These are phyloP conservation scores for Nyctereutes procyonoides DNA, from an alignment of 2,113 vertebrate genomes.

Conservation along the genomic window DNA sequence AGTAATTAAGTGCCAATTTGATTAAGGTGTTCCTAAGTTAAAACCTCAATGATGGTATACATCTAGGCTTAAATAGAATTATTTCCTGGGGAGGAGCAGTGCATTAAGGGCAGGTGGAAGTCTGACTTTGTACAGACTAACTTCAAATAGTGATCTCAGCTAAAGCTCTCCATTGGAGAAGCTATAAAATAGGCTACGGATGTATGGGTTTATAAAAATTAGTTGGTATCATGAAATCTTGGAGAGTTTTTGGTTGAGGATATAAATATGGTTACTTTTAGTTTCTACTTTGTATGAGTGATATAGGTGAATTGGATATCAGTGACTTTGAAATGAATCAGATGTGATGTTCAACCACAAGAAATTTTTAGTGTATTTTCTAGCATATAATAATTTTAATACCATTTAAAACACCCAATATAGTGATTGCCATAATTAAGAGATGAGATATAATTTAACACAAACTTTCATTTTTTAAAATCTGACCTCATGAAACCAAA, in stretches of 20 bases:
- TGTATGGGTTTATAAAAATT: not conserved
- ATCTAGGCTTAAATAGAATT: not conserved
- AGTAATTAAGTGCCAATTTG: not conserved
- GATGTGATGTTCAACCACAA: not conserved
- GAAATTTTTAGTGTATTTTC: not conserved
- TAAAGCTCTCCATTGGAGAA: not conserved
- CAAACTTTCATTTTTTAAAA: not conserved
- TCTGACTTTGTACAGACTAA: not conserved
- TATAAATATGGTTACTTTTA: not conserved
- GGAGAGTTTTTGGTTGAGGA: not conserved
- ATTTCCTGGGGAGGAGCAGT: not conserved
- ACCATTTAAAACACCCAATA: not conserved
- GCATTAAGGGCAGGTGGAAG: accelerated
- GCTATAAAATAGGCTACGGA: not conserved
- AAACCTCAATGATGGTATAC: not conserved
- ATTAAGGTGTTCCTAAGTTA: not conserved
- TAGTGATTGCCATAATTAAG: not conserved
- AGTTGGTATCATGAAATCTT: not conserved
- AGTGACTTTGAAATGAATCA: not conserved
- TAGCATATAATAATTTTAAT: not conserved
- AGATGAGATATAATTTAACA: not conserved
- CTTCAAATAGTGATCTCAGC: not conserved
- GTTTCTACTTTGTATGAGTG: not conserved
- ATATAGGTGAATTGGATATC: not conserved
- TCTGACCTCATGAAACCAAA: not conserved